Base-by-base conservation (phyloP, 2,113 vertebrate genomes). In the Atrichornis clamosus region DNA sequence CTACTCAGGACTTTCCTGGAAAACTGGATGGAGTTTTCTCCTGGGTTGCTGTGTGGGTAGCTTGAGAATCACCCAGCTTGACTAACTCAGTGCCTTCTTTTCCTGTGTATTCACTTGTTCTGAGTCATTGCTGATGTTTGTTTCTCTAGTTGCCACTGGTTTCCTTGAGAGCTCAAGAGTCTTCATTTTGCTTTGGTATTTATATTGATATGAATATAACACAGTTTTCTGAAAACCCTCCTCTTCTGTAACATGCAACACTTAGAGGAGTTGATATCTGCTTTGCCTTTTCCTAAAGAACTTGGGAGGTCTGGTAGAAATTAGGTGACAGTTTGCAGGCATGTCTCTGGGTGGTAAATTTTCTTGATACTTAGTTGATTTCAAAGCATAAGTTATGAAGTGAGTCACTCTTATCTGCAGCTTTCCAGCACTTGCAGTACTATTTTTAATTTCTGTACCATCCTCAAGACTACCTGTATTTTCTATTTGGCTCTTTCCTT, bases 61-160 rank as follows among this genome's bases (percentile, higher is more conserved):
- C 53, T 83, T 33, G 67, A 64, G 82, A 63, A 58, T 55, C 7
- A 3, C 55, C 75, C 89, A 35, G 22, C 60, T 60, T 49, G 62
- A n/a, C 9, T 67, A 11, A 76, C 39, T 73, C 42, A 8, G 47
- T 60, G 92, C 83, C 87, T 63, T 35, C 1, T 94, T 90, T 95
- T 86, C 79, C 92, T 93, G 75, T 67, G 50, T 85, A 1, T 83
- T 62, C 72, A 19, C 59, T 93, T 59, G 70, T 1, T 20, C 90
- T 90, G 94, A 96, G 87, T 96, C 92, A 93, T 7, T 74, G 92
- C 82, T 95, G 93, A 6, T 95, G 90, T 94, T 97, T 96, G 82
- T 96, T 97, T 94, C 87, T 9, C 8, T 47, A 65, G 93, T 96
- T 96, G 93, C 85, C 85, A 55, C 52, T 90, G 85, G 96, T 96